phyloP scores from a whole-genome alignment of 2,888 invertebrate genomes.

The Oxyteleia sp. region DNA sequence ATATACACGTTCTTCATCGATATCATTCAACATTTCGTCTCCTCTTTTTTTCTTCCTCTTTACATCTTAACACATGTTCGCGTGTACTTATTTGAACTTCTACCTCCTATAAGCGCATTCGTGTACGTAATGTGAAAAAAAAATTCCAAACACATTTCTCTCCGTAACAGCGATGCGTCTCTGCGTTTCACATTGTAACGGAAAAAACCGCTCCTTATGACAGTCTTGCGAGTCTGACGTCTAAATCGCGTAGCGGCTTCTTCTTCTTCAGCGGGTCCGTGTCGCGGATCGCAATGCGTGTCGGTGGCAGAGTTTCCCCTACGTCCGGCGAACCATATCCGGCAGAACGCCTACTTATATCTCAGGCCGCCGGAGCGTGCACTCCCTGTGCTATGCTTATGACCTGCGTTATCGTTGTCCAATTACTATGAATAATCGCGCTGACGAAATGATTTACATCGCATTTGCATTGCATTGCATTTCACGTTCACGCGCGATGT shows the following conservation, averaged over 20 bases:
- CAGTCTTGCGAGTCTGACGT: slow-evolving; percentile 45
- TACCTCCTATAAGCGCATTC: not conserved
- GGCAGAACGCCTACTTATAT: slow-evolving; percentile 86
- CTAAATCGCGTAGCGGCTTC: slow-evolving; percentile 62
- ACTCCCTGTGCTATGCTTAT: slow-evolving; percentile 77
- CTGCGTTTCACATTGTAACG: slow-evolving; percentile 10
- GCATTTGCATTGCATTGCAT: slow-evolving; percentile 41
- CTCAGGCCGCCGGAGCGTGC: slow-evolving; percentile 82
- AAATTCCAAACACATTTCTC: not conserved
- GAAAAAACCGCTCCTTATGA: slow-evolving; percentile 43
- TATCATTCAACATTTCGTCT: not conserved
- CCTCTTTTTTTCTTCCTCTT: not conserved
- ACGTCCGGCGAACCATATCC: slow-evolving; percentile 87
- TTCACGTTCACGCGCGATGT: too few relatives aligned
- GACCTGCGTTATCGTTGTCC: slow-evolving; percentile 80
- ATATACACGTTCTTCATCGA: too few relatives aligned
- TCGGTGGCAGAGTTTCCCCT: slow-evolving; percentile 86
- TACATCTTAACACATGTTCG: not conserved
- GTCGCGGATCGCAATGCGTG: slow-evolving; percentile 85
- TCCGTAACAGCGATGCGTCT: not conserved
- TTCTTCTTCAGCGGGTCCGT: slow-evolving; percentile 61
- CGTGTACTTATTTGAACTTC: not conserved
- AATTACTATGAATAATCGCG: slow-evolving; percentile 79
- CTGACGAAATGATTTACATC: slow-evolving; percentile 65
- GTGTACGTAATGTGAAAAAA: not conserved